Conservation (phyloP, 2,797 vertebrate species). For the Echeneis naucrates region DNA sequence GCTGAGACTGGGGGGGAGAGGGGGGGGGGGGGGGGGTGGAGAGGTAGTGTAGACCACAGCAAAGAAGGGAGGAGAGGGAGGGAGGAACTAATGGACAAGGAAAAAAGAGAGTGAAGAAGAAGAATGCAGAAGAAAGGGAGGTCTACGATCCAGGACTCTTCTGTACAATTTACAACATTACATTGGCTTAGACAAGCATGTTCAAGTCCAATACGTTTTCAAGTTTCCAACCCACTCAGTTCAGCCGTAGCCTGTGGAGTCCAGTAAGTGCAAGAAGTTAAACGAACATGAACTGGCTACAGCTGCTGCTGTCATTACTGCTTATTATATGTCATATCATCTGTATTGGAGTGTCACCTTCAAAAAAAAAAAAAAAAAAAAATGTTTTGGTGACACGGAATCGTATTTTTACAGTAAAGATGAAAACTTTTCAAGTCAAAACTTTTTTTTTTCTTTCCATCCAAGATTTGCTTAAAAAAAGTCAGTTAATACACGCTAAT, state of each 20-base stretch:
- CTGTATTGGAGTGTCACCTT: neutral
- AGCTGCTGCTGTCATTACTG: neutral
- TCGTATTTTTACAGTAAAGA: neutral
- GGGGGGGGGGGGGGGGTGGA: neutral
- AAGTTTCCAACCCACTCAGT: too few species aligned
- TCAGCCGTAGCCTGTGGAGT: neutral
- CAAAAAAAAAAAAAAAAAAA: neutral
- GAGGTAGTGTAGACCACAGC: neutral
- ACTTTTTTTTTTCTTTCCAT: too few species aligned
- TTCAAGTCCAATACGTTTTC: too few species aligned
- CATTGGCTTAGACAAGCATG: too few species aligned
- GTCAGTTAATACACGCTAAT: neutral
- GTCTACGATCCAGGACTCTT: too few species aligned
- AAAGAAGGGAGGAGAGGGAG: neutral
- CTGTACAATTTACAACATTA: conserved; percentile 8
- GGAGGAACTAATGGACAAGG: neutral
- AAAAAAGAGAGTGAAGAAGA: neutral
- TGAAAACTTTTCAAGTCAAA: too few species aligned
- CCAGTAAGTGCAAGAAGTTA: neutral
- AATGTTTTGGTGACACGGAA: neutral
- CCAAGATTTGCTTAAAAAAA: neutral
- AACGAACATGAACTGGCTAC: neutral
- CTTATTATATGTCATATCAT: neutral
- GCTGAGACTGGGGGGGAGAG: neutral
- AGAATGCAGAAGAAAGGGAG: neutral